Evolutionary conservation across 2,888 invertebrate genomes (phyloP).

Genomic region (Marasmarcha lunaedactyla): DNA sequence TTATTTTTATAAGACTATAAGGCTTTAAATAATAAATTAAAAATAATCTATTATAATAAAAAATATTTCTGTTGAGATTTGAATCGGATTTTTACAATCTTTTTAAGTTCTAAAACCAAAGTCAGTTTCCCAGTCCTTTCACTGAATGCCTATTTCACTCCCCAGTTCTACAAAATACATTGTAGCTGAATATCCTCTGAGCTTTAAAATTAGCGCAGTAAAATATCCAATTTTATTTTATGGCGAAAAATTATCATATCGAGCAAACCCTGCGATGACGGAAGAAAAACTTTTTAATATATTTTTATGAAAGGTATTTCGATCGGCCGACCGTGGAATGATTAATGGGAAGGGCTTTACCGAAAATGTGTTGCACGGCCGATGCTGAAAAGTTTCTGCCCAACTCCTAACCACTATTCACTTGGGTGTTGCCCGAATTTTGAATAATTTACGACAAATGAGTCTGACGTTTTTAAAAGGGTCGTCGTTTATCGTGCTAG

Average conservation of each 20-base stretch:
- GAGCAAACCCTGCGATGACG: constrained; percentile 41
- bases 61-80: too few relatives aligned
- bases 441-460: constrained; percentile 2
- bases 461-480: not conserved
- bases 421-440: not conserved
- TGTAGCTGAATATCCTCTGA: too few relatives aligned
- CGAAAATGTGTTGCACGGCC: constrained; percentile 35
- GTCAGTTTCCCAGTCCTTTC: too few relatives aligned
- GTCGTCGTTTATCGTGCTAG: too few relatives aligned
- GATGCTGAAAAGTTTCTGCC: constrained; percentile 33
- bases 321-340: constrained; percentile 47
- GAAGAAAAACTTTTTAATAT: constrained; percentile 54
- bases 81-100: too few relatives aligned
- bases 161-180: too few relatives aligned
- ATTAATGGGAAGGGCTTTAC: constrained; percentile 56
- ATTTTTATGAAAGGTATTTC: constrained; percentile 53
- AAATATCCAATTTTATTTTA: constrained; percentile 3
- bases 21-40: too few relatives aligned
- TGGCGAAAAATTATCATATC: constrained; percentile 48
- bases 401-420: constrained; percentile 7
- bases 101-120: too few relatives aligned
- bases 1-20: too few relatives aligned
- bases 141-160: too few relatives aligned
- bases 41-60: too few relatives aligned
- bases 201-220: constrained; percentile 1